phyloP scores from a whole-genome alignment of 2,113 vertebrate genomes.

The Trochalopteron elliotii region DNA sequence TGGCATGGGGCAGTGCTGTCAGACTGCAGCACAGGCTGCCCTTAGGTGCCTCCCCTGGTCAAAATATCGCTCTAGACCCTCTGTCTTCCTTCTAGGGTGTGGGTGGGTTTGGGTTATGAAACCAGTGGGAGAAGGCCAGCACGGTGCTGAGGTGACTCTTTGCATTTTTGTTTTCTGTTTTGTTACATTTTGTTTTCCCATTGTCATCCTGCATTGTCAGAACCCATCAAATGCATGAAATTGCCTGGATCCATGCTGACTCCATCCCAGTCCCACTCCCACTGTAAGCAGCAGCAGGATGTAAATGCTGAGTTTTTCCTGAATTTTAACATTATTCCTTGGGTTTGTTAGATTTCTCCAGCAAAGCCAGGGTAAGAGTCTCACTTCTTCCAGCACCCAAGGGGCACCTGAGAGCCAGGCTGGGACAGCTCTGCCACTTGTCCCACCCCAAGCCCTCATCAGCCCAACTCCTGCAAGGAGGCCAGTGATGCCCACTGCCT shows the following conservation, averaged over 20 bases:
- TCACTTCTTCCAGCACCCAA: background rate
- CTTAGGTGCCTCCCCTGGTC: rapidly evolving
- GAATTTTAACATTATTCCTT: background rate
- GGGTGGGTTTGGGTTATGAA: background rate
- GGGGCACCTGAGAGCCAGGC: background rate
- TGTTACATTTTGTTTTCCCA: background rate
- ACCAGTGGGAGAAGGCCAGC: background rate
- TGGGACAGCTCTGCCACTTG: background rate
- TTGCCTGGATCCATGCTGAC: rapidly evolving
- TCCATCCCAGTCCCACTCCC: background rate
- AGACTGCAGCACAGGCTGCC: background rate
- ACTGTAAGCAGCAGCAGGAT: background rate
- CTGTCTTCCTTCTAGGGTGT: background rate
- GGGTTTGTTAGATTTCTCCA: background rate
- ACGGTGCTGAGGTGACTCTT: background rate
- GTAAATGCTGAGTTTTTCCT: background rate
- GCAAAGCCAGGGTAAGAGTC: background rate
- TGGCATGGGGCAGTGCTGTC: rapidly evolving
- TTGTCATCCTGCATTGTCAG: background rate
- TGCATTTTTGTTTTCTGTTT: background rate
- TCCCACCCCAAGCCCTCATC: background rate
- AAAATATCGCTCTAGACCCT: background rate
- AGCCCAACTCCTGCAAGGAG: background rate
- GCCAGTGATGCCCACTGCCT: background rate
- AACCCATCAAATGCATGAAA: background rate